Evolutionary conservation across 2,113 vertebrate species (phyloP), one percentile per base, ranked within the genome.

Genomic region (Ptilonorhynchus violaceus): DNA sequence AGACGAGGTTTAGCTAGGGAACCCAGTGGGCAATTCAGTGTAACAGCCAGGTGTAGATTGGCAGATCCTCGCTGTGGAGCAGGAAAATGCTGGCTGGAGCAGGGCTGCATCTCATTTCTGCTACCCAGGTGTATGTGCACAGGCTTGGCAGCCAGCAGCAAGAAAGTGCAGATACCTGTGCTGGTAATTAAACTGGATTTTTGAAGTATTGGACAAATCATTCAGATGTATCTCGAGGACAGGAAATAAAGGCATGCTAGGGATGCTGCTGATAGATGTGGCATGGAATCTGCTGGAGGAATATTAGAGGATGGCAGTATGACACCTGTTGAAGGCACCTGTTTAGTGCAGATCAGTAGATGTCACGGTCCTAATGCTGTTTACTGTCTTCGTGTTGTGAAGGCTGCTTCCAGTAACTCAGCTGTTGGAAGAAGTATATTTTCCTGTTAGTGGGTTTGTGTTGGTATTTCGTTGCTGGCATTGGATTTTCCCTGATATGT

Each of bases 1-100:
- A 31, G 72, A 46, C 21, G 28, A 56, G 28, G 28, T 70, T 85
- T 56, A 73, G 24, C 33, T 16, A 31, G 42, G 39, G 92, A 74
- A 63, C 9, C 18, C 0, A 0, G 58, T 42, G 50, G 1, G 3
- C 11, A 33, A 6, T 62, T 66, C 62, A 62, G 10, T 8, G 0
- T 66, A 41, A 69, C 31, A 89, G 33, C 37, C 69, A 21, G 46
- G 27, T 67, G 39, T 63, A 56, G 78, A n/a, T 21, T 66, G 70
- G 47, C 58, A 85, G 67, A 52, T 73, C 41, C 21, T 88, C 37
- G 20, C 17, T 18, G n/a, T 13, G 4, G 68, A 91, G 56, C 56
- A 85, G 39, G 49, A 73, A 70, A 73, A 9, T 18, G 12, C 37
- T 85, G 25, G 18, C 75, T 69, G 69, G 53, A 77, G 55, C 62